Evolutionary conservation across 64 coral and sea anemone species (phyloP).

Genomic region (Montipora cactus): DNA sequence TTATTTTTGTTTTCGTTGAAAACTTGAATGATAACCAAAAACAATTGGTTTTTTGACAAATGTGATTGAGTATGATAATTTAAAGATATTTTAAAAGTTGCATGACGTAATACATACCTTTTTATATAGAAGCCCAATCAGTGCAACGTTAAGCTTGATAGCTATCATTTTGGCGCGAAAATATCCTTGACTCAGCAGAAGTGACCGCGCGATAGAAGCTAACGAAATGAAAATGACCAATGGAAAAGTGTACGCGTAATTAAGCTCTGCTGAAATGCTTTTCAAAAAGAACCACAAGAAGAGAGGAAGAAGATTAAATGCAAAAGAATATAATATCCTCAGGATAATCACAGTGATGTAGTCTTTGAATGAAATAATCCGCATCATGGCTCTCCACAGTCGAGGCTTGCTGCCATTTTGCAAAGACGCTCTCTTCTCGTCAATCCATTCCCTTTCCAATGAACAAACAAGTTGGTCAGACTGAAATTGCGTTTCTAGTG

Average conservation of each 20-base stretch:
- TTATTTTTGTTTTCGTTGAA: too few relatives aligned
- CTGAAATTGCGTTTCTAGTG: background rate
- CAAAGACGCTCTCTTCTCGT: background rate
- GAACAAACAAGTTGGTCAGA: background rate
- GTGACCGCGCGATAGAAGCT: background rate
- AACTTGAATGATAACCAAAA: too few relatives aligned
- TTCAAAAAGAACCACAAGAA: constrained; percentile 40
- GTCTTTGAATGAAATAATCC: background rate
- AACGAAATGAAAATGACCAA: constrained; percentile 7
- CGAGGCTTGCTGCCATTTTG: background rate
- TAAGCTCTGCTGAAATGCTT: background rate
- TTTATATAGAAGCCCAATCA: constrained; percentile 37
- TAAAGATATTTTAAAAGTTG: too few relatives aligned
- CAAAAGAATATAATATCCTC: constrained; percentile 5
- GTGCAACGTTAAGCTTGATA: constrained; percentile 9
- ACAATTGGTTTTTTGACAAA: too few relatives aligned
- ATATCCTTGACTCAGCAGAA: background rate
- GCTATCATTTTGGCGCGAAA: background rate
- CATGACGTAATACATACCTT: constrained; percentile 11
- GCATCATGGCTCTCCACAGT: constrained; percentile 47
- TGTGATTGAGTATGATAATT: too few relatives aligned
- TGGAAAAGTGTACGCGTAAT: background rate
- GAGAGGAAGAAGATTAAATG: background rate
- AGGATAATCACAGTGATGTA: background rate
- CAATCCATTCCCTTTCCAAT: constrained; percentile 12